Conservation (phyloP, 2,797 vertebrate genomes). For the Mus spretus region DNA sequence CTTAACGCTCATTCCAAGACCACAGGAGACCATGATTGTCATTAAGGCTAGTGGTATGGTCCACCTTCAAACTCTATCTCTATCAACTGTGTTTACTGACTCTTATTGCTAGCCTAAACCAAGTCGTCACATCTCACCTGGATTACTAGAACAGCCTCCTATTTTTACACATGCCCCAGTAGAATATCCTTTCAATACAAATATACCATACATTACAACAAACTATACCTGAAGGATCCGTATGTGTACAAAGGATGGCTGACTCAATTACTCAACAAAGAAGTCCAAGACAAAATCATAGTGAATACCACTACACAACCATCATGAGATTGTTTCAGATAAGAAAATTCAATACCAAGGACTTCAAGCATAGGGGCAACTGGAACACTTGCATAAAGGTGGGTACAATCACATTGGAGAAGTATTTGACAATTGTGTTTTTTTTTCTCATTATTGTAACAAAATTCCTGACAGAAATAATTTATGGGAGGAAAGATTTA, state of each 20-base stretch:
- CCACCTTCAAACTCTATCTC: background rate
- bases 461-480: background rate
- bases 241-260: background rate
- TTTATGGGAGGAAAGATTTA: too few species aligned
- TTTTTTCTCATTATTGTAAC: background rate
- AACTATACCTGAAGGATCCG: background rate
- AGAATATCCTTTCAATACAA: background rate
- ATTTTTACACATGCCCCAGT: background rate
- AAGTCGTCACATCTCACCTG: background rate
- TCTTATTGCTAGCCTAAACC: background rate
- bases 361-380: background rate
- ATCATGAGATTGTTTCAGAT: background rate
- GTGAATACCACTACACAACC: background rate
- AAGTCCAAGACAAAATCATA: background rate
- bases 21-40: background rate
- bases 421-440: background rate
- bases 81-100: background rate
- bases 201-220: background rate
- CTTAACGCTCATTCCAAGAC: conserved; percentile 1
- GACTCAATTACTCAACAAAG: background rate
- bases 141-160: background rate
- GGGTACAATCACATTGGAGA: background rate
- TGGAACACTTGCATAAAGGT: background rate
- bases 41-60: background rate
- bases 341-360: background rate